phyloP scores from a whole-genome alignment of 2,113 vertebrate genomes.

The Oxyruncus cristatus region DNA sequence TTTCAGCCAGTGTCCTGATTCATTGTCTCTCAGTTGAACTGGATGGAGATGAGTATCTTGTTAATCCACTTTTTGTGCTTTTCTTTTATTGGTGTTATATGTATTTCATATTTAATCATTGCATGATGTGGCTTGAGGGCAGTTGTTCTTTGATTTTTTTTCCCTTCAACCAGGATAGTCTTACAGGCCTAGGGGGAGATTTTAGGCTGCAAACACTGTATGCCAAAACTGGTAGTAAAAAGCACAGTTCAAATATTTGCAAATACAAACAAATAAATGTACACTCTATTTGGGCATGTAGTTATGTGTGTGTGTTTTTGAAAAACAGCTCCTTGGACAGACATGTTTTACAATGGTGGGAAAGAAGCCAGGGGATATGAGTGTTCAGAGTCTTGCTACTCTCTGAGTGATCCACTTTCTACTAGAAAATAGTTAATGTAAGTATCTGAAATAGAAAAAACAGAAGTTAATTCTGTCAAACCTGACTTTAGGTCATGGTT shows the following conservation, averaged over 20 bases:
- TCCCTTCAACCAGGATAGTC: neutral
- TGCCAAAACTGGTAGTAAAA: neutral
- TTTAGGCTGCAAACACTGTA: neutral
- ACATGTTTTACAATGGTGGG: neutral
- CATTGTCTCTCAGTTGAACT: neutral
- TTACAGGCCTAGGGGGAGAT: neutral
- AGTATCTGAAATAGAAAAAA: neutral
- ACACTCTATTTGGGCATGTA: neutral
- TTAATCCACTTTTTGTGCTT: conserved; percentile 38
- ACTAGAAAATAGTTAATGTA: neutral
- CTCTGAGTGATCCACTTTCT: neutral
- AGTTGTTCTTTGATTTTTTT: neutral
- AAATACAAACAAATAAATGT: neutral
- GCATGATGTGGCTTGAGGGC: neutral
- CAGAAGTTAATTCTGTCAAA: conserved; percentile 12
- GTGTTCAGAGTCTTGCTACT: neutral
- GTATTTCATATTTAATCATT: conserved; percentile 45
- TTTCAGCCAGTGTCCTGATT: neutral
- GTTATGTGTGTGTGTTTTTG: neutral
- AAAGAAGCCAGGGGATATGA: neutral
- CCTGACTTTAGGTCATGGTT: conserved; percentile 13
- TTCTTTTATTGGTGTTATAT: conserved; percentile 4
- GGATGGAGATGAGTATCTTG: neutral
- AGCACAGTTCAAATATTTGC: neutral
- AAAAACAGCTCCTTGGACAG: neutral